These are phyloP conservation scores for Calonectris borealis DNA, from an alignment of 2,113 vertebrate species.

Conservation along the genomic window DNA sequence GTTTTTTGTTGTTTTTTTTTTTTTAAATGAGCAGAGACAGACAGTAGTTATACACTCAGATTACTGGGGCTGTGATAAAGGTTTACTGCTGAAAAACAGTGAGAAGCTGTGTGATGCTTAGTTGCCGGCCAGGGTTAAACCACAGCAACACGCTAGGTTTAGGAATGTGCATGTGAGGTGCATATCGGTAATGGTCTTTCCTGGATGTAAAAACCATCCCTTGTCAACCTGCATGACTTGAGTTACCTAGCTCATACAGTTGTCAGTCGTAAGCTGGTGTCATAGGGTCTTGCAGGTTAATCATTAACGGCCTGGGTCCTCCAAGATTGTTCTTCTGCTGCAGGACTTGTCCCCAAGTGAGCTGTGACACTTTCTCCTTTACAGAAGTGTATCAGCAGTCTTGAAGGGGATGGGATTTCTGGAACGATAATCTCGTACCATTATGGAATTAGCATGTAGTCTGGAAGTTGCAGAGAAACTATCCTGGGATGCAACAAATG, in stretches of 20 bases:
- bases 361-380: neutral
- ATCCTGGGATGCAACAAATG: neutral
- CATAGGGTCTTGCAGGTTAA: neutral
- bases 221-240: neutral
- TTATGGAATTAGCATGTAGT: neutral
- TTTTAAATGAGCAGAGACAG: neutral
- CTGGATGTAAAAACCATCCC: neutral
- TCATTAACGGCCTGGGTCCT: neutral
- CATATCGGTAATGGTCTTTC: neutral
- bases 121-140: neutral
- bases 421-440: neutral
- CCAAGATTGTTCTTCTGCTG: neutral
- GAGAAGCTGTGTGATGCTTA: neutral
- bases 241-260: neutral
- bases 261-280: neutral
- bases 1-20: neutral
- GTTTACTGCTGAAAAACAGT: neutral
- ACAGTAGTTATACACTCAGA: neutral
- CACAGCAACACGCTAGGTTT: rapidly evolving
- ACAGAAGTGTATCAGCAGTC: neutral
- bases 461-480: neutral
- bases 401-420: neutral
- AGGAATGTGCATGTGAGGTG: neutral
- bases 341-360: neutral
- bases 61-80: neutral